Evolutionary conservation across 2,888 invertebrate genomes (phyloP).

Genomic region (Blastobasis lacticolella): DNA sequence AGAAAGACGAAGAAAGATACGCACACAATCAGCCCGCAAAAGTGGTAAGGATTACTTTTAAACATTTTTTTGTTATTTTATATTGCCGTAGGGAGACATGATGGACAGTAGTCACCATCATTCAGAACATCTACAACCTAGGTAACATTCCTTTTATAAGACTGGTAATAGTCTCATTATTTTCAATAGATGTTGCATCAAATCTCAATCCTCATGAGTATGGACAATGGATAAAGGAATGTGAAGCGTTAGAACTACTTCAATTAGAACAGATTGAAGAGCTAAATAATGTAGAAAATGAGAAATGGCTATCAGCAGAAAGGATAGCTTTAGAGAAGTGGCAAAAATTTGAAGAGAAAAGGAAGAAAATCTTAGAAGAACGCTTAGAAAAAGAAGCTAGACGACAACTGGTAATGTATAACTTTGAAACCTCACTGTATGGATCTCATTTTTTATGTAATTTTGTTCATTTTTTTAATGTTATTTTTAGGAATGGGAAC

Average conservation of each 20-base stretch:
- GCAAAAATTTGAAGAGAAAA: constrained; percentile 73
- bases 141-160: too few relatives aligned
- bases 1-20: constrained; percentile 78
- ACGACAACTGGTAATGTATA: constrained; percentile 49
- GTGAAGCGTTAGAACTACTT: constrained; percentile 67
- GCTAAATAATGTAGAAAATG: constrained; percentile 71
- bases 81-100: too few relatives aligned
- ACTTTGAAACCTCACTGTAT: not conserved
- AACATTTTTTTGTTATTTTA: too few relatives aligned
- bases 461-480: not conserved
- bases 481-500: constrained; percentile 77
- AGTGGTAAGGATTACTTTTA: constrained; percentile 50
- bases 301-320: constrained; percentile 81
- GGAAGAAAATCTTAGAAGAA: constrained; percentile 69
- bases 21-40: constrained; percentile 74
- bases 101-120: too few relatives aligned
- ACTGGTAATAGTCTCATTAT: not conserved
- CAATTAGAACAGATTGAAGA: constrained; percentile 70
- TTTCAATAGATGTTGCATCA: constrained; percentile 10
- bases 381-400: constrained; percentile 76
- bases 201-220: constrained; percentile 45
- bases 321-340: constrained; percentile 77
- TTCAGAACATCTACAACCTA: too few relatives aligned
- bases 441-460: not conserved
- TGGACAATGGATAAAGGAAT: constrained; percentile 66